Evolutionary conservation across 2,888 invertebrate genomes (phyloP).

Genomic region (Caenorhabditis becei): DNA sequence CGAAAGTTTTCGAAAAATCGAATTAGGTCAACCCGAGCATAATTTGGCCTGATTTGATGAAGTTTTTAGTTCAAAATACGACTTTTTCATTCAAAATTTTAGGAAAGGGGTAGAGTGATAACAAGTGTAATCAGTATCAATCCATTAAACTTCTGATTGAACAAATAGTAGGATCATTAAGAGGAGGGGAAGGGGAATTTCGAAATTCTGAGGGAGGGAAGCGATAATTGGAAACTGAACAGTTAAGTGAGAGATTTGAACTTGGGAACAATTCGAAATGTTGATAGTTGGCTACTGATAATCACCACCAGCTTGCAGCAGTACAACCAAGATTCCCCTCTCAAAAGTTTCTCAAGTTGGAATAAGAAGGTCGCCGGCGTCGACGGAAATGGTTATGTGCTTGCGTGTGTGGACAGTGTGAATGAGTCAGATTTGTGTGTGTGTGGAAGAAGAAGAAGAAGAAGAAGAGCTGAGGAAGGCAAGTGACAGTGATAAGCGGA

Average conservation of each 20-base stretch:
- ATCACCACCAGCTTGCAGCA: too few relatives aligned
- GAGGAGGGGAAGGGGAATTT: background rate
- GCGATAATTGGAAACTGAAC: background rate
- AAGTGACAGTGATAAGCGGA: background rate
- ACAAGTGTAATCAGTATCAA: background rate
- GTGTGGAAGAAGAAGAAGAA: conserved; percentile 19
- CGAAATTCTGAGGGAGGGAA: background rate
- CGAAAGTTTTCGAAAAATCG: too few relatives aligned
- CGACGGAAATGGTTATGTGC: conserved; percentile 14
- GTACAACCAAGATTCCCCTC: too few relatives aligned
- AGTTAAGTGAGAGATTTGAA: background rate
- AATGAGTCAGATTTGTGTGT: conserved; percentile 42
- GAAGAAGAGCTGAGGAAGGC: conserved; percentile 15
- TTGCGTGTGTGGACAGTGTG: conserved; percentile 10
- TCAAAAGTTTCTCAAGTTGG: background rate
- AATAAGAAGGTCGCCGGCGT: background rate
- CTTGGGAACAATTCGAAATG: too few relatives aligned
- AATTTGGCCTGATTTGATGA: too few relatives aligned
- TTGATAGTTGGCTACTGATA: too few relatives aligned
- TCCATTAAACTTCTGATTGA: background rate
- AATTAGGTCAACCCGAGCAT: too few relatives aligned
- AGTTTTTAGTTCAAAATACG: too few relatives aligned
- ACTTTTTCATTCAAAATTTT: too few relatives aligned
- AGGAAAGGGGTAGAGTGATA: background rate
- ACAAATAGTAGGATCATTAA: background rate